These are phyloP conservation scores for Cochlearius cochlearius DNA, from an alignment of 2,113 vertebrate genomes.

Conservation along the genomic window DNA sequence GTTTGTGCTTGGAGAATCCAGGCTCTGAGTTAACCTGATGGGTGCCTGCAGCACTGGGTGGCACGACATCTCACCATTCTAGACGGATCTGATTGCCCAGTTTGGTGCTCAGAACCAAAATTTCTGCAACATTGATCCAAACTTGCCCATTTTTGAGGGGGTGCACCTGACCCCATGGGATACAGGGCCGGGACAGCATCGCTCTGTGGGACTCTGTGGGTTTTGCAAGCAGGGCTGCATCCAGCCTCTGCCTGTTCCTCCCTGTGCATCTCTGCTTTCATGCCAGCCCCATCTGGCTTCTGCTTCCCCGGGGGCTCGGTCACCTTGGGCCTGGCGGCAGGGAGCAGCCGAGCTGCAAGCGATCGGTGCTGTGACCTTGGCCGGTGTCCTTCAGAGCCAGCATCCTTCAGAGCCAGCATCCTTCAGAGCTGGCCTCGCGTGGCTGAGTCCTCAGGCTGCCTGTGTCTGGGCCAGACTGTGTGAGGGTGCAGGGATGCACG, in stretches of 20 bases:
- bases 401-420: not conserved
- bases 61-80: not conserved
- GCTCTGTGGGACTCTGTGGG: not conserved
- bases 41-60: not conserved
- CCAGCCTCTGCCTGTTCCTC: not conserved
- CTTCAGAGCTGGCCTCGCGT: not conserved
- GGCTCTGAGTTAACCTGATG: not conserved
- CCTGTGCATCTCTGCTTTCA: not conserved
- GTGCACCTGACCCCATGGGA: not conserved
- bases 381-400: not conserved
- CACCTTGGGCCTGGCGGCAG: not conserved
- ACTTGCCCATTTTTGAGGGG: not conserved
- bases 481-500: fast-evolving
- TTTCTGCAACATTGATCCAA: not conserved
- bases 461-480: fast-evolving
- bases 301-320: not conserved
- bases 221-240: not conserved
- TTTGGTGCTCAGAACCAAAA: not conserved
- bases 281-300: not conserved
- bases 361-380: not conserved
- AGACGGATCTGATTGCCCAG: not conserved
- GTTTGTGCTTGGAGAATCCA: not conserved
- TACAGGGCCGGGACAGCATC: not conserved
- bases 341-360: not conserved
- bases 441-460: not conserved